Percentiles rank a stretch among this genome's conserved stretches.
These are phyloP conservation scores for Mimachlamys varia DNA, from an alignment of 2,888 invertebrate species.

Conservation along the genomic window DNA sequence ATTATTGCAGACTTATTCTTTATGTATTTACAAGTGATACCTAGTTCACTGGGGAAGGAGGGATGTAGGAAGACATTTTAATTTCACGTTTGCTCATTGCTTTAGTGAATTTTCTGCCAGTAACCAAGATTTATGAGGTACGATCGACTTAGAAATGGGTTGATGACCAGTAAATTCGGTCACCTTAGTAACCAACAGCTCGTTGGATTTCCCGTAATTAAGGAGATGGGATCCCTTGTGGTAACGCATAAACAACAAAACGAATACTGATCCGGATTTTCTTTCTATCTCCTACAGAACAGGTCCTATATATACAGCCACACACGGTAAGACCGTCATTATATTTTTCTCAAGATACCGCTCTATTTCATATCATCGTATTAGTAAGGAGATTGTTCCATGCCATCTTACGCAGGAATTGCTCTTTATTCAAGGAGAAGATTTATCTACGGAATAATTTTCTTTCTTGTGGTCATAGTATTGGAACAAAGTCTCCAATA, in stretches of 20 bases:
- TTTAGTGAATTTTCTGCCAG: not conserved
- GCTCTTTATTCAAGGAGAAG: not conserved
- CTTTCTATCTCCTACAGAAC: not conserved
- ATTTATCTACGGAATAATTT: not conserved
- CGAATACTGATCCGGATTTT: slow-evolving; percentile 4
- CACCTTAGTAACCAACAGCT: not conserved
- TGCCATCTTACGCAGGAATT: not conserved
- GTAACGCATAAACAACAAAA: not conserved
- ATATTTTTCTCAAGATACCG: not conserved
- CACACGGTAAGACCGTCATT: not conserved
- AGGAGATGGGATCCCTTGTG: not conserved
- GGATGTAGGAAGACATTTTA: not conserved
- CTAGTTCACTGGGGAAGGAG: not conserved
- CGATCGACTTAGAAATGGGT: not conserved
- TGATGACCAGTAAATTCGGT: not conserved
- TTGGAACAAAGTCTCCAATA: not conserved
- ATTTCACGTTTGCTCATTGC: not conserved
- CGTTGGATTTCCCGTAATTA: not conserved
- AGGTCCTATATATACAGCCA: not conserved
- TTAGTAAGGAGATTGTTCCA: not conserved
- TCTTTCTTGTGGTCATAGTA: not conserved
- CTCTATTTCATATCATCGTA: not conserved
- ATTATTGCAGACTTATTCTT: not conserved
- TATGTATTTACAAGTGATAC: not conserved
- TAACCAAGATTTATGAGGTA: not conserved